Conservation (phyloP, 2,797 vertebrate genomes). For the Pangasius krempfi region DNA sequence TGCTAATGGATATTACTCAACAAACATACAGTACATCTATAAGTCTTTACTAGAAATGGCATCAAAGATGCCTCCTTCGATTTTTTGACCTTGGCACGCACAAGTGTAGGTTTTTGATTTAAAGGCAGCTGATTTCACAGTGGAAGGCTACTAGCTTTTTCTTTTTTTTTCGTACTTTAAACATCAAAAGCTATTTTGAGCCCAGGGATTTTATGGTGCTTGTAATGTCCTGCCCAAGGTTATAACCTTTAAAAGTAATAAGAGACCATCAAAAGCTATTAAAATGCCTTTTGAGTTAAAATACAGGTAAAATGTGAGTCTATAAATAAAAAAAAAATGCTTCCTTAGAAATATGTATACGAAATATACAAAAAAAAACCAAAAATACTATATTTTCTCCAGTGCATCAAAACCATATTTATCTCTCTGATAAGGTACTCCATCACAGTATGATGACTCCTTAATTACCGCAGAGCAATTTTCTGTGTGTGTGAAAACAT, state of each 20-base stretch:
- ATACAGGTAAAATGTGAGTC: background rate
- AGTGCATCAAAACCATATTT: conserved; percentile 18
- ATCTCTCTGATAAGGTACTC: conserved; percentile 1
- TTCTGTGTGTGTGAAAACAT: conserved; percentile 31
- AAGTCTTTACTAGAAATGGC: conserved; percentile 5
- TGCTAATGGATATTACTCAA: conserved; percentile 11
- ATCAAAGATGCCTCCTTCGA: conserved; percentile 14
- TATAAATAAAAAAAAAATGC: background rate
- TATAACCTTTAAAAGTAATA: conserved; percentile 25
- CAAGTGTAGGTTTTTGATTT: background rate
- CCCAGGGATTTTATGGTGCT: conserved; percentile 20
- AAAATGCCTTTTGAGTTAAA: background rate
- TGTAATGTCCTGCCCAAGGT: conserved; percentile 33
- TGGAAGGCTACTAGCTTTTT: background rate
- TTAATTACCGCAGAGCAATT: conserved; percentile 40
- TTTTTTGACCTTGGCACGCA: conserved; percentile 27
- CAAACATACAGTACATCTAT: background rate
- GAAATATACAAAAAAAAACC: background rate
- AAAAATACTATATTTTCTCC: background rate
- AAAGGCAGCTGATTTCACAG: conserved; percentile 5
- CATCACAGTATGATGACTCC: conserved; percentile 5
- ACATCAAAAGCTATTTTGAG: conserved; percentile 21
- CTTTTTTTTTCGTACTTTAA: background rate
- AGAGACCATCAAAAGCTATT: background rate
- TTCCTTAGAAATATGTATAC: background rate